Percentiles rank a stretch among this genome's conserved stretches.
These are phyloP conservation scores for Pluvialis apricaria DNA, from an alignment of 2,113 vertebrate genomes.

Conservation along the genomic window DNA sequence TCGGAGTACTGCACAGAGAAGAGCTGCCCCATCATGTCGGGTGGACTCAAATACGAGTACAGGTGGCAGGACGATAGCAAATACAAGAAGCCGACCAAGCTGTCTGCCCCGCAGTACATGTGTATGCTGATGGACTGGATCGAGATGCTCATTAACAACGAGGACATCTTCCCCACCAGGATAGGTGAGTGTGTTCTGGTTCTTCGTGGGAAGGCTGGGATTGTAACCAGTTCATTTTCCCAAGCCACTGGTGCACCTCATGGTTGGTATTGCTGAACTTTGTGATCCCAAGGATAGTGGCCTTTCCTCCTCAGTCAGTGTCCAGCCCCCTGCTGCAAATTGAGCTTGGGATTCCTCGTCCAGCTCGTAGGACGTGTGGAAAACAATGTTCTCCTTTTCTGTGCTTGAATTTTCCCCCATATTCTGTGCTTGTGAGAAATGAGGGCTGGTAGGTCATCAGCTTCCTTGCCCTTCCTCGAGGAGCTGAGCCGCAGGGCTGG, in stretches of 20 bases:
- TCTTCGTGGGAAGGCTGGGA: fast-evolving
- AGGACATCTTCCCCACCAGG: constrained; percentile 94
- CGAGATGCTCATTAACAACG: constrained; percentile 93
- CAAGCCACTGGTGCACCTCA: not conserved
- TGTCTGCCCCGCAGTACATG: constrained; percentile 93
- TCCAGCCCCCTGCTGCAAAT: not conserved
- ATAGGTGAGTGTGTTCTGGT: constrained; percentile 81
- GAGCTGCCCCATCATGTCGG: constrained; percentile 94
- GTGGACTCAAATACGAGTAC: constrained; percentile 93
- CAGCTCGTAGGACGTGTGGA: not conserved
- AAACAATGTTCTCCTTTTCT: not conserved
- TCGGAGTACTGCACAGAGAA: constrained; percentile 90
- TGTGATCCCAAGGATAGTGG: fast-evolving
- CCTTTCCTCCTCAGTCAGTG: not conserved
- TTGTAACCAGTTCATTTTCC: not conserved
- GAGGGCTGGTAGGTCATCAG: not conserved
- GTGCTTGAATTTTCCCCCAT: not conserved
- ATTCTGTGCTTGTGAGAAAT: not conserved
- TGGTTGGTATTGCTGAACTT: not conserved
- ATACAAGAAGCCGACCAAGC: constrained; percentile 91
- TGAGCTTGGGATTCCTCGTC: not conserved
- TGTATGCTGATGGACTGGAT: constrained; percentile 98
- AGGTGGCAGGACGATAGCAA: constrained; percentile 93
- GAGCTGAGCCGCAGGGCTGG: not conserved
- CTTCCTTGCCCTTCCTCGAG: not conserved